Evolutionary conservation across 2,113 vertebrate genomes (phyloP).

Genomic region (Sceloporus tristichus): DNA sequence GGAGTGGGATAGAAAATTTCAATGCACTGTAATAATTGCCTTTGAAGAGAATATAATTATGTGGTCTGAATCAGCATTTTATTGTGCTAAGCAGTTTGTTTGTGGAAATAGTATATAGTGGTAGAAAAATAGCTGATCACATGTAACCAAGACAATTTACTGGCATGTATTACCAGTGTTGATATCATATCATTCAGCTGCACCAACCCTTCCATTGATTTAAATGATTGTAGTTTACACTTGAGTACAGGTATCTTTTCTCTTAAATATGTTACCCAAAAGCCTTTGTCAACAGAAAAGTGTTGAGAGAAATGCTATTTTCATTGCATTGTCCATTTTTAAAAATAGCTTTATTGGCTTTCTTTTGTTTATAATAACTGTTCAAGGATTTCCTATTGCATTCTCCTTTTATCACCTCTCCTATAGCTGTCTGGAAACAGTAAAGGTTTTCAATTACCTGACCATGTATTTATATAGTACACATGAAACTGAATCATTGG

Average conservation of each 20-base stretch:
- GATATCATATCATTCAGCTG: background rate
- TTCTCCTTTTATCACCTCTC: background rate
- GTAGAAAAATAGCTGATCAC: background rate
- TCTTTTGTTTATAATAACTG: background rate
- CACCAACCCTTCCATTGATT: background rate
- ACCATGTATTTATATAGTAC: background rate
- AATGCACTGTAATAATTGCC: background rate
- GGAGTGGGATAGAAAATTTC: conserved; percentile 3
- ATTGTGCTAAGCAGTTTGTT: background rate
- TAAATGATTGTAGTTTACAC: background rate
- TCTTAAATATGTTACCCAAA: background rate
- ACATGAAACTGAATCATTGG: background rate
- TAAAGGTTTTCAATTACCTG: background rate
- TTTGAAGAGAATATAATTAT: conserved; percentile 8
- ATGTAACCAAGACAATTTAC: background rate
- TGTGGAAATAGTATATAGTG: background rate
- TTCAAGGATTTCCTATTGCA: background rate
- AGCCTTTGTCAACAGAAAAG: background rate
- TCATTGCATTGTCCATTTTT: background rate
- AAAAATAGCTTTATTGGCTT: background rate
- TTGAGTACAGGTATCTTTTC: background rate
- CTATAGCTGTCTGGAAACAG: background rate
- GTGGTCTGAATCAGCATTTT: background rate
- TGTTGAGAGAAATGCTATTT: background rate
- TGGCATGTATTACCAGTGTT: background rate